phyloP scores from a whole-genome alignment of 2,113 vertebrate species.

The Ondatra zibethicus region DNA sequence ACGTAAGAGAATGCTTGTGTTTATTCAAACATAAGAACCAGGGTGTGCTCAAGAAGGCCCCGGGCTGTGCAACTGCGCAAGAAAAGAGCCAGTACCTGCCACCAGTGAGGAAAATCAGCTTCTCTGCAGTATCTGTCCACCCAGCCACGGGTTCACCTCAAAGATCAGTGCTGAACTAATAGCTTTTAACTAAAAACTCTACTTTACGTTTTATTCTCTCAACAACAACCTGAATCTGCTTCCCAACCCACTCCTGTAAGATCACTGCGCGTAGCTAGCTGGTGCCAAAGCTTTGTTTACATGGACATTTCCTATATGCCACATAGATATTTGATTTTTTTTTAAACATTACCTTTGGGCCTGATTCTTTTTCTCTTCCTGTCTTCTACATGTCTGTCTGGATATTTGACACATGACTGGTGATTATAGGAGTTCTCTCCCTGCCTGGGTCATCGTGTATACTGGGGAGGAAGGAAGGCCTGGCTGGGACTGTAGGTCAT shows the following conservation, averaged over 20 bases:
- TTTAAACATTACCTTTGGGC: constrained; percentile 26
- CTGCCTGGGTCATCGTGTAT: not conserved
- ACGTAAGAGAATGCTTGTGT: constrained; percentile 1
- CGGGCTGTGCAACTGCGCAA: not conserved
- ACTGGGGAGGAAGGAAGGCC: not conserved
- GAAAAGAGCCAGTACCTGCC: not conserved
- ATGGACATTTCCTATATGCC: not conserved
- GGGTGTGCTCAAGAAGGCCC: not conserved
- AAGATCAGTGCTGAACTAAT: not conserved
- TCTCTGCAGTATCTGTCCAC: too few species aligned
- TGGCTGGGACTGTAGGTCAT: not conserved
- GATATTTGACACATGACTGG: not conserved
- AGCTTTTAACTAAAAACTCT: not conserved
- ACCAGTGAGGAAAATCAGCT: not conserved
- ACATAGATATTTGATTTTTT: constrained; percentile 27
- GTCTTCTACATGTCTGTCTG: constrained; percentile 5
- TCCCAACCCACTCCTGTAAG: not conserved
- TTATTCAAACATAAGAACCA: constrained; percentile 3
- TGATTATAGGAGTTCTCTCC: not conserved
- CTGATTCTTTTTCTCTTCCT: not conserved
- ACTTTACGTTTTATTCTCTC: not conserved
- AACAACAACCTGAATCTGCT: not conserved
- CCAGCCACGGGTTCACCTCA: not conserved
- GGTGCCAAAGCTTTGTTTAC: not conserved
- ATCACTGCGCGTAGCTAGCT: not conserved